phyloP scores from a whole-genome alignment of 2,113 vertebrate genomes.

The Mionectes macconnelli region DNA sequence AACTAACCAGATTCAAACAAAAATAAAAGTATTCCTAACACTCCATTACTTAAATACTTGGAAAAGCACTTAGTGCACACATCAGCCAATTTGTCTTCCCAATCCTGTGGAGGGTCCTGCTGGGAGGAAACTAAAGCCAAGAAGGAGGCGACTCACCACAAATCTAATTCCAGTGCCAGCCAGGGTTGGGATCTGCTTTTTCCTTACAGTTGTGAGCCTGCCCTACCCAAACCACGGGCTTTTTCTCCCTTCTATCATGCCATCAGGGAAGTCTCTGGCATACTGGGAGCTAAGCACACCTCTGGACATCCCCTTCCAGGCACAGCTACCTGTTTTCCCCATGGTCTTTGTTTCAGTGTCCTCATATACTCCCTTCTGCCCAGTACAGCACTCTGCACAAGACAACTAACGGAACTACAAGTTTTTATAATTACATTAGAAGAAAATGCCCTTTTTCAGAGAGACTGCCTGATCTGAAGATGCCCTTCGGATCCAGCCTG shows the following conservation, averaged over 20 bases:
- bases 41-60: background rate
- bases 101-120: background rate
- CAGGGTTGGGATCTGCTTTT: background rate
- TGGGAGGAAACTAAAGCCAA: background rate
- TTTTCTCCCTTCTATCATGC: background rate
- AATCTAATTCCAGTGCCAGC: background rate
- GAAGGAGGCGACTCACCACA: background rate
- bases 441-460: background rate
- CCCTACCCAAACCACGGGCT: accelerated
- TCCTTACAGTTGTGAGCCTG: background rate
- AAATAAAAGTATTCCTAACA: background rate
- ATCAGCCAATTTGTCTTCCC: background rate
- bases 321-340: background rate
- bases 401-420: background rate
- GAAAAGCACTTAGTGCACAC: background rate
- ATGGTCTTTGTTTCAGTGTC: background rate
- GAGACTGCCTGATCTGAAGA: background rate
- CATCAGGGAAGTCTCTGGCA: background rate
- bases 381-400: background rate
- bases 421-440: background rate
- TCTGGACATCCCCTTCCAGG: background rate
- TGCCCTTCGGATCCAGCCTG: background rate
- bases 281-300: background rate
- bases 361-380: background rate
- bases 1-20: background rate